Conservation (phyloP, 2,113 vertebrate species). For the Zosterops borbonicus region DNA sequence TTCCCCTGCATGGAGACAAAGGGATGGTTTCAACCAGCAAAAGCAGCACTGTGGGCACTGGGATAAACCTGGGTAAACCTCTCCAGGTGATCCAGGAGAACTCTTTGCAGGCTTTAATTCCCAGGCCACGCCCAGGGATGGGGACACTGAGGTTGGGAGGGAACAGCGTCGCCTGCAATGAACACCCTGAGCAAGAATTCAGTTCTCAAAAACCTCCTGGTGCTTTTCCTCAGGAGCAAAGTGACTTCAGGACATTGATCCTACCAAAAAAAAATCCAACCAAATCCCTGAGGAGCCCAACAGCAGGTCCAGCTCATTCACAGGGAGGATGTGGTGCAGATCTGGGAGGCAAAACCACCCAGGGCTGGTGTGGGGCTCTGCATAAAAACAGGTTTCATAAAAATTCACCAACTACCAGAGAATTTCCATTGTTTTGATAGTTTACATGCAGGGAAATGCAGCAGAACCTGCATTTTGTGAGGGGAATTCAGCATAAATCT, state of each 20-base stretch:
- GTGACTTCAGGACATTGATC: rapidly evolving
- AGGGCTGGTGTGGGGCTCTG: rapidly evolving
- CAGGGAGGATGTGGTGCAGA: rapidly evolving
- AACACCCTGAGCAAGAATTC: not conserved
- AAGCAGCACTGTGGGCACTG: not conserved
- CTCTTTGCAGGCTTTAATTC: rapidly evolving
- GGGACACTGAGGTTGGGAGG: not conserved
- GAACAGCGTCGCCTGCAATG: not conserved
- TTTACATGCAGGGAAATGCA: not conserved
- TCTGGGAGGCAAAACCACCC: not conserved
- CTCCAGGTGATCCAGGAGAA: not conserved
- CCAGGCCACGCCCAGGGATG: rapidly evolving
- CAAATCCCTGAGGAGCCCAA: not conserved
- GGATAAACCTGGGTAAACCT: not conserved
- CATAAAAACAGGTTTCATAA: not conserved
- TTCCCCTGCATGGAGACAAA: slow-evolving; percentile 83
- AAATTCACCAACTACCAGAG: not conserved
- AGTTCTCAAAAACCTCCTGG: not conserved
- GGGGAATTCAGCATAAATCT: not conserved
- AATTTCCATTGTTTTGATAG: not conserved
- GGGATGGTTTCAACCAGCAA: slow-evolving; percentile 66
- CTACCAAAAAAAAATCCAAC: not conserved
- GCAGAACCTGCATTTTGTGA: not conserved
- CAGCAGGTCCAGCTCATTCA: rapidly evolving
- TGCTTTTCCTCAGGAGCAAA: not conserved